Evolutionary conservation across 2,888 invertebrate genomes (phyloP), one percentile per base, ranked within the genome.

Genomic region (Rutpela maculata): DNA sequence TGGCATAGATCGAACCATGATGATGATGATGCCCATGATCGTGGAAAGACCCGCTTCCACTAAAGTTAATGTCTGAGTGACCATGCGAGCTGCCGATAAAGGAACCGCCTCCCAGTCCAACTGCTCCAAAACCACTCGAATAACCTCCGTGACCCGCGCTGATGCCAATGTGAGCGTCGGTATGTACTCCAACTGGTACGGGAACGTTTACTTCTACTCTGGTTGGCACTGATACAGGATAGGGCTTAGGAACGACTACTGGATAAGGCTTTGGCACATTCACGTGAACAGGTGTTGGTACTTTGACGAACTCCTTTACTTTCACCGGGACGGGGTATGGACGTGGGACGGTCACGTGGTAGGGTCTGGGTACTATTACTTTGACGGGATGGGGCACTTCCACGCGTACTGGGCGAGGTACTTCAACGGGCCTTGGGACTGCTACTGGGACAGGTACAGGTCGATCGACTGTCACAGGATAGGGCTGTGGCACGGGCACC

Each of bases 351-450:
- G 78, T 77, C 10, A 88, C 87, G 68, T 86, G 87, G 74, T 87
- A 83, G 17, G 87, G 88, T 70, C 85, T 84, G 0, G 74, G 70
- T 0, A 88, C 85, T 31, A 80, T 78, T n/a, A 88, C 87, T 68
- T 81, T 84, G 66, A 88, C 84, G 38, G 88, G 88, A 10, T 85
- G 85, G 5, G 88, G 88, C 26, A 88, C 86, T 79, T 88, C 87
- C 3, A 88, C 85, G 22, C 77, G 78, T 1, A 87, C 86, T 43
- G 87, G 86, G 19, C 87, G 83, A 19, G 88, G 87, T 35, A 88
- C 86, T 12, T 87, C 85, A 3, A 86, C 86, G 9, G 85, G 88
- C 72, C 85, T 82, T 9, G 85, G 86, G 38, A 88, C 86, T 59
- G 85, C 81, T 7, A 88, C 87, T 62, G 86, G 86, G 17, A 88